These are phyloP conservation scores for Blastomussa wellsi DNA, from an alignment of 92 coral and sea anemone genomes.

Conservation along the genomic window DNA sequence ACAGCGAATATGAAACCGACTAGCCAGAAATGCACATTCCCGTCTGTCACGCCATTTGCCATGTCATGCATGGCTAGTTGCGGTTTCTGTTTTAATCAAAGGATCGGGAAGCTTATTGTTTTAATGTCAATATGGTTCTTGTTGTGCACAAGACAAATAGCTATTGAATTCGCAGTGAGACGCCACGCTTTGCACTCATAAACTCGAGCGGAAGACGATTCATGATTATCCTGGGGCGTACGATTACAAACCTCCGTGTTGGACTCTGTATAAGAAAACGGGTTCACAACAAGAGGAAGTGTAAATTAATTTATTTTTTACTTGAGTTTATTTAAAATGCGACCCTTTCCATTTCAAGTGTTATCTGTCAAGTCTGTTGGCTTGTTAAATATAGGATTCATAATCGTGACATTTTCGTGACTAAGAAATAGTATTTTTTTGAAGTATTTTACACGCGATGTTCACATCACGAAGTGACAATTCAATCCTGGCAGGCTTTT, in stretches of 20 bases:
- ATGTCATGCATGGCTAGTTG: slow-evolving; percentile 30
- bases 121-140: slow-evolving; percentile 1
- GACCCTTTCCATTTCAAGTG: neutral
- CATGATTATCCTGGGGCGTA: neutral
- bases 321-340: neutral
- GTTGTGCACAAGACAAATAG: slow-evolving; percentile 31
- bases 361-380: neutral
- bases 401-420: neutral
- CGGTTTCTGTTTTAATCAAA: neutral
- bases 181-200: neutral
- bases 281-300: neutral
- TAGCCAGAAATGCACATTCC: neutral
- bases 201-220: slow-evolving; percentile 4
- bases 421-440: neutral
- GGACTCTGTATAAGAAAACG: neutral
- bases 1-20: neutral
- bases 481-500: no score
- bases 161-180: slow-evolving; percentile 16
- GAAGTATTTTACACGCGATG: neutral
- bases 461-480: neutral
- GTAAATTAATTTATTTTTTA: neutral
- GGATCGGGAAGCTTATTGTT: slow-evolving; percentile 19
- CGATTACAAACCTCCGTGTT: neutral
- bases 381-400: neutral
- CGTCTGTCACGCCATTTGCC: slow-evolving; percentile 41